phyloP scores from a whole-genome alignment of 2,113 vertebrate species.

The Nannobrachium achirus region DNA sequence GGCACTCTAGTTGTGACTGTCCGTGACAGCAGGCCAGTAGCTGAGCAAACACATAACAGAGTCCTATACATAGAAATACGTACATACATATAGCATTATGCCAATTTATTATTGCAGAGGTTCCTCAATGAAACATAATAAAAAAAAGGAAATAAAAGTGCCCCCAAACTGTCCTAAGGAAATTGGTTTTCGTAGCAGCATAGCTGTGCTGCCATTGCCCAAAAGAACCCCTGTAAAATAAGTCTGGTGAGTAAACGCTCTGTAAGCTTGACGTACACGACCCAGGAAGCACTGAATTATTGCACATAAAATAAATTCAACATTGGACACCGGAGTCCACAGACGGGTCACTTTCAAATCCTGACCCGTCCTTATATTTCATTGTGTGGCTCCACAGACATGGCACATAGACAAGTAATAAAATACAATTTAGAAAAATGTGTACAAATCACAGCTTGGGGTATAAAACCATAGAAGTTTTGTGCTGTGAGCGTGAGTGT shows the following conservation, averaged over 20 bases:
- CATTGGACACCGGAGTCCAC: constrained; percentile 19
- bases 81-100: background rate
- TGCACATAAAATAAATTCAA: constrained; percentile 62
- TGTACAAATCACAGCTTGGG: constrained; percentile 1
- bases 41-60: background rate
- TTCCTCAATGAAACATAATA: background rate
- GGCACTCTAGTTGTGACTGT: background rate
- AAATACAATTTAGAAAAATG: constrained; percentile 49
- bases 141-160: background rate
- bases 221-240: constrained; percentile 10
- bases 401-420: constrained; percentile 42
- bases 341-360: background rate
- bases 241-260: constrained; percentile 10
- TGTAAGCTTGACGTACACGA: constrained; percentile 11
- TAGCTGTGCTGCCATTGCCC: background rate
- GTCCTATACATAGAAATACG: background rate
- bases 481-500: constrained; percentile 23
- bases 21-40: background rate
- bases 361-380: constrained; percentile 19
- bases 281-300: constrained; percentile 53
- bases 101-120: background rate
- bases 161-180: background rate
- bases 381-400: constrained; percentile 21
- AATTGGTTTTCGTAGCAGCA: background rate
- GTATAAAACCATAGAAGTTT: constrained; percentile 50